Evolutionary conservation across 2,797 vertebrate species (phyloP), one percentile per base, ranked within the genome.

Genomic region (Myripristis jacobus): DNA sequence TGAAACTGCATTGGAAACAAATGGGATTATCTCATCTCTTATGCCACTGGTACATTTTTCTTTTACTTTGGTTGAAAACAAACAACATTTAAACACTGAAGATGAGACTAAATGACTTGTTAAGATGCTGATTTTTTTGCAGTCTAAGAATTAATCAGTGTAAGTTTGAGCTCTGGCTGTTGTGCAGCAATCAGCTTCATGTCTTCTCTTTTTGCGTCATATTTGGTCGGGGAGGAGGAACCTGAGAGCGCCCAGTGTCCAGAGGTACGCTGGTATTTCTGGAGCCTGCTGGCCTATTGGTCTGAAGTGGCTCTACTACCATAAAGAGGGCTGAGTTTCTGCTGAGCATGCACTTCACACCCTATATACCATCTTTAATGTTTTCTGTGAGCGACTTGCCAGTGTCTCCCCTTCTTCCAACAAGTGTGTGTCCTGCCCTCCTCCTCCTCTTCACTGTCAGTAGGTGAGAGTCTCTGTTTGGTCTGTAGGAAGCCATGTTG

Each of bases 261-360:
- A 65, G 74, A 75, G 73, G 83, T 85, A 67, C 11, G 6, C 55
- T 50, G 83, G 83, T 94, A 94, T 94, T 94, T 94, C 89, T 90
- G 91, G 92, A 88, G 58, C 75, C 86, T 73, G 75, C 21, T 6
- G 87, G 77, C 81, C 86, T 64, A 93, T 93, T 93, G 92, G 91
- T 90, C 89, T 88, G 67, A 75, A 66, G 70, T 79, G 83, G 57
- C 82, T 84, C 72, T 67, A 87, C 62, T 88, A 87, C 93, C 92
- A 91, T 93, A 94, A 92, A 88, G 71, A 94, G 92, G 83, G 19
- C 74, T 38, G 80, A 7, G 41, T 60, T 86, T 53, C 59, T 78
- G 88, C 88, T 85, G 84, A 90, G 80, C 19, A 6, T 29, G 83
- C 89, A 29, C 77, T 64, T 87, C 71, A 65, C 82, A 84, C 73